Evolutionary conservation across 2,113 vertebrate species (phyloP).

Genomic region (Cyanocitta stelleri): DNA sequence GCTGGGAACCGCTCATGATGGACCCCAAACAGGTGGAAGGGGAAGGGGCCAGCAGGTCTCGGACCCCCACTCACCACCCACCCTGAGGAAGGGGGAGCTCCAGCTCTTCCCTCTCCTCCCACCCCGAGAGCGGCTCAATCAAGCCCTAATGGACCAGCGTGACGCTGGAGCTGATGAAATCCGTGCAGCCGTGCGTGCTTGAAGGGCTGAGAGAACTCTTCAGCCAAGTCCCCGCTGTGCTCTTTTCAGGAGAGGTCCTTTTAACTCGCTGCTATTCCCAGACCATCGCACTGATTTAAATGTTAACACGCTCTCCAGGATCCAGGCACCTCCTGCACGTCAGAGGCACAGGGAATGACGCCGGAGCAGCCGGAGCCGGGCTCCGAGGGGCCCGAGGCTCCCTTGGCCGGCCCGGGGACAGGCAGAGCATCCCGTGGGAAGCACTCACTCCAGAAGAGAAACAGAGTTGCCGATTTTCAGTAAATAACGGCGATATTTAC

Average conservation of each 20-base stretch:
- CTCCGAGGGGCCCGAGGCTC: background rate
- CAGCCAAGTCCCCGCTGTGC: constrained; percentile 43
- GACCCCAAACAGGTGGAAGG: accelerated
- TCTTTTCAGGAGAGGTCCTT: constrained; percentile 45
- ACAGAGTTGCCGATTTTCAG: accelerated
- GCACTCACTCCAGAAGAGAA: accelerated
- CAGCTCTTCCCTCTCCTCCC: background rate
- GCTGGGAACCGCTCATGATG: accelerated
- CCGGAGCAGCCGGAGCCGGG: background rate
- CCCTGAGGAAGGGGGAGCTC: background rate
- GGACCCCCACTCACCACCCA: accelerated
- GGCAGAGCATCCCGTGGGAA: background rate
- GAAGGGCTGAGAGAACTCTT: constrained; percentile 39
- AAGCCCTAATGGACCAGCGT: background rate
- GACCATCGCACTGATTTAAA: background rate
- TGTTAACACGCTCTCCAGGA: constrained; percentile 16
- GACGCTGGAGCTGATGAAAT: constrained; percentile 3
- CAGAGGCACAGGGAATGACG: background rate
- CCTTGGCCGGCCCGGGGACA: background rate
- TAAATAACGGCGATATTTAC: background rate
- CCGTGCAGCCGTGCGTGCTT: background rate
- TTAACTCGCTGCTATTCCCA: constrained; percentile 14
- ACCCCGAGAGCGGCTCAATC: background rate
- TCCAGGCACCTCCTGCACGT: background rate
- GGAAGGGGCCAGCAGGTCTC: background rate